These are phyloP conservation scores for Aspiorhynchus laticeps DNA, from an alignment of 2,113 vertebrate species.

Conservation along the genomic window DNA sequence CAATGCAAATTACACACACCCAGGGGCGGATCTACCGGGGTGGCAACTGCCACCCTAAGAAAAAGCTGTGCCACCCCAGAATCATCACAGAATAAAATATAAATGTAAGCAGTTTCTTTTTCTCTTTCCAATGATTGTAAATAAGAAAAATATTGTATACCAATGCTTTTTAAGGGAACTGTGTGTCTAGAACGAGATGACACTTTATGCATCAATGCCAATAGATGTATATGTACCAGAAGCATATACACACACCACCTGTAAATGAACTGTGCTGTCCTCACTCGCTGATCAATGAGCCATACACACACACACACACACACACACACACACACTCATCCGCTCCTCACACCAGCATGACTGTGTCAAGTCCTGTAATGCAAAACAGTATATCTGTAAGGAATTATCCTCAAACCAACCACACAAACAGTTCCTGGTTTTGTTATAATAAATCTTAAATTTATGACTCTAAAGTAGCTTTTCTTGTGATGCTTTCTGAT, in stretches of 20 bases:
- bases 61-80: no score
- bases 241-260: slow-evolving; percentile 61
- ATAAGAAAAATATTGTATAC: slow-evolving; percentile 94
- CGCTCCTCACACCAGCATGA: no score
- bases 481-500: slow-evolving; percentile 46
- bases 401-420: no score
- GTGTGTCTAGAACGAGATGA: slow-evolving; percentile 59
- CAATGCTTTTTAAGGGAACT: slow-evolving; percentile 82
- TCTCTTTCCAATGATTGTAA: slow-evolving; percentile 84
- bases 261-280: slow-evolving; percentile 45
- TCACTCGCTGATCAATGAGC: slow-evolving; percentile 35
- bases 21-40: no score
- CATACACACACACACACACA: slow-evolving; percentile 16
- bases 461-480: slow-evolving; percentile 80
- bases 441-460: slow-evolving; percentile 74
- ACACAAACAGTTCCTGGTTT: no score
- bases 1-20: no score
- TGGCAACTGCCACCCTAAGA: no score
- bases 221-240: slow-evolving; percentile 59
- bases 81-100: no score
- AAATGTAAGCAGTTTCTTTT: no score
- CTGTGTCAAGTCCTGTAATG: no score
- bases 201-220: slow-evolving; percentile 54
- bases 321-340: slow-evolving; percentile 14
- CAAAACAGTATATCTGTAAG: no score